phyloP scores from a whole-genome alignment of 2,888 invertebrate species.

The Neoscelio sp. region DNA sequence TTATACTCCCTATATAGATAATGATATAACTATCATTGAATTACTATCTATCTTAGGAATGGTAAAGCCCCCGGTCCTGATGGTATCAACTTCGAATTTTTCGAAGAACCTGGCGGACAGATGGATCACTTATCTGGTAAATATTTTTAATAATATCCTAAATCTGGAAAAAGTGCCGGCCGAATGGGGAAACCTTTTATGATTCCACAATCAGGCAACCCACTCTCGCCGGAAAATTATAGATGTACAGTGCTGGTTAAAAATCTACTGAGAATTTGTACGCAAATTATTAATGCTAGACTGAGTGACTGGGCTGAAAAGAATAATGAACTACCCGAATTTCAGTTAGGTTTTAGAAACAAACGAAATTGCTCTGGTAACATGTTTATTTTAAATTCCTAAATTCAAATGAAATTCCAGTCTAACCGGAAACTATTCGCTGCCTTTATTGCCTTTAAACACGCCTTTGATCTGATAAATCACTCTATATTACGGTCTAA shows the following conservation, averaged over 20 bases:
- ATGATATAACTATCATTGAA: neutral
- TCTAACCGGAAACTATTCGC: too few relatives aligned
- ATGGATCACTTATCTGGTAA: too few relatives aligned
- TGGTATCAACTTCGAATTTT: conserved; percentile 8
- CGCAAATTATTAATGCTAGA: conserved; percentile 5
- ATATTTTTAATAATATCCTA: conserved; percentile 18
- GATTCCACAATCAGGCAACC: conserved; percentile 11
- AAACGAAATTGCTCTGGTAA: conserved; percentile 13
- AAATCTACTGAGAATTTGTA: neutral
- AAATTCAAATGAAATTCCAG: conserved; percentile 13
- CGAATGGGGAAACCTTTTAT: conserved; percentile 14
- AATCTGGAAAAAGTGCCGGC: neutral
- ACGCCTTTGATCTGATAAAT: too few relatives aligned
- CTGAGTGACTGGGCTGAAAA: conserved; percentile 4
- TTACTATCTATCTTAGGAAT: neutral
- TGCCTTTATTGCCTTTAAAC: too few relatives aligned
- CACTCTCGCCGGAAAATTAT: neutral
- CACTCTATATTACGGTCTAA: too few relatives aligned
- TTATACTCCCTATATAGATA: too few relatives aligned
- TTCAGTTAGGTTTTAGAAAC: conserved; percentile 17
- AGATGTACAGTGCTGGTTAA: conserved; percentile 6
- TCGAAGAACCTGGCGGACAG: conserved; percentile 10
- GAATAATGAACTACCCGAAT: conserved; percentile 1
- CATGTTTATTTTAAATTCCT: conserved; percentile 24
- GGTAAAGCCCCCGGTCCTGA: conserved; percentile 17